Evolutionary conservation across 2,888 invertebrate genomes (phyloP).

Genomic region (Platerodrilus igneus): DNA sequence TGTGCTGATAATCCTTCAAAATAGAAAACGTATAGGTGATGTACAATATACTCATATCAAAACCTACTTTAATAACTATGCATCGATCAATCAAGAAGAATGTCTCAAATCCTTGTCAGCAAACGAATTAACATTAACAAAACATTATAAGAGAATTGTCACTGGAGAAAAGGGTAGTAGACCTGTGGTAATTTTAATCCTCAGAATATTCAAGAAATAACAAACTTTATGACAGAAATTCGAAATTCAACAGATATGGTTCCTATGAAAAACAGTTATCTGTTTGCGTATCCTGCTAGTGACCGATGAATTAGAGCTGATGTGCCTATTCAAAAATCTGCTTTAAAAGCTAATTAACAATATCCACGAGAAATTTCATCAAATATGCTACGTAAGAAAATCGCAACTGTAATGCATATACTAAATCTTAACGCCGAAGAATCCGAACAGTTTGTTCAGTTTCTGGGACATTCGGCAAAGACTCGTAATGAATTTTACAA

Average conservation of each 20-base stretch:
- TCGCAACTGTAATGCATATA: slow-evolving; percentile 17
- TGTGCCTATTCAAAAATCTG: slow-evolving; percentile 11
- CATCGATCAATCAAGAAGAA: slow-evolving; percentile 13
- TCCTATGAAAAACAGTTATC: slow-evolving; percentile 11
- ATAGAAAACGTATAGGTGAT: slow-evolving; percentile 14
- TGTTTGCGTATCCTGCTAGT: slow-evolving; percentile 12
- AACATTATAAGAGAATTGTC: slow-evolving; percentile 13
- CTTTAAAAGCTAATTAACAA: slow-evolving; percentile 7
- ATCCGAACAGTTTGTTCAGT: slow-evolving; percentile 10
- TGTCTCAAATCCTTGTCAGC: slow-evolving; percentile 5
- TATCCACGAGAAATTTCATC: slow-evolving; percentile 13
- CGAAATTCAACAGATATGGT: slow-evolving; percentile 8
- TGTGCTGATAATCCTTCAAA: slow-evolving; percentile 11
- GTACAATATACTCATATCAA: slow-evolving; percentile 9
- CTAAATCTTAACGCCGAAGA: slow-evolving; percentile 11
- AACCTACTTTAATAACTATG: slow-evolving; percentile 11
- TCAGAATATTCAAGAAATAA: slow-evolving; percentile 10
- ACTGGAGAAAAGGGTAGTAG: slow-evolving; percentile 16
- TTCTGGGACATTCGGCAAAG: slow-evolving; percentile 12
- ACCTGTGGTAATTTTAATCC: slow-evolving; percentile 18
- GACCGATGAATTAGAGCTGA: slow-evolving; percentile 15
- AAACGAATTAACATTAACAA: slow-evolving; percentile 11
- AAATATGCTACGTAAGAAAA: slow-evolving; percentile 14
- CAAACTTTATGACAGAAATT: slow-evolving; percentile 15
- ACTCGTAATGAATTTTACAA: slow-evolving; percentile 10